A percentile compares a stretch with the other conserved stretches of the same genome.
Conservation (phyloP, 1,140 invertebrate genomes). For the Drosophila tsacasi region DNA sequence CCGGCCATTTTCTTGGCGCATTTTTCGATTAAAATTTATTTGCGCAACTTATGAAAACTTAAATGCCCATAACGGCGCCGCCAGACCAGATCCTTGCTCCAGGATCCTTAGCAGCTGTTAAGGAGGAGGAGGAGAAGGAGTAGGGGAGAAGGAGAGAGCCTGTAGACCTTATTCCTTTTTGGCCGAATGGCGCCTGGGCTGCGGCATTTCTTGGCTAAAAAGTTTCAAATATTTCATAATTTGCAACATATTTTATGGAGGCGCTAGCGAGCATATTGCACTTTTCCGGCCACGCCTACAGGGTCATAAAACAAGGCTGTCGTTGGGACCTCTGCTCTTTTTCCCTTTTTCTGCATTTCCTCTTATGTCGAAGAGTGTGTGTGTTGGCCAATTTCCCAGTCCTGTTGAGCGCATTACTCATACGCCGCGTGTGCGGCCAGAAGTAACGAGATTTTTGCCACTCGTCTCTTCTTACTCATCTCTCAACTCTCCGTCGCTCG, state of each 20-base stretch:
- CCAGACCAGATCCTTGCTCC: constrained; percentile 5
- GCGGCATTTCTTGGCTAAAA: constrained; percentile 56
- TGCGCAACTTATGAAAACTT: constrained; percentile 81
- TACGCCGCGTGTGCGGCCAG: constrained; percentile 21
- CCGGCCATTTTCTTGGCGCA: constrained; percentile 71
- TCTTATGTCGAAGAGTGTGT: not conserved
- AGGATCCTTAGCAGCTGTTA: constrained; percentile 3
- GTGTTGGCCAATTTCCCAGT: constrained; percentile 11
- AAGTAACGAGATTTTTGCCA: not conserved
- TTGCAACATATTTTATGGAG: constrained; percentile 79
- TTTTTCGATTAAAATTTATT: constrained; percentile 83
- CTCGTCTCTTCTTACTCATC: no score
- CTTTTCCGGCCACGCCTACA: constrained; percentile 24
- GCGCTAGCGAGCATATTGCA: constrained; percentile 53
- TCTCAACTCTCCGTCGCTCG: no score
- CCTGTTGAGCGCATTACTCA: constrained; percentile 29
- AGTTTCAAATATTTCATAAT: constrained; percentile 82
- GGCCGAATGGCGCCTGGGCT: constrained; percentile 33
- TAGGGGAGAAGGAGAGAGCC: not conserved
- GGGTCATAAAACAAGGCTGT: constrained; percentile 29
- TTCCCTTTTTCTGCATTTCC: not conserved
- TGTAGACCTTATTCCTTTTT: not conserved
- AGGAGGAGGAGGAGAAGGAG: not conserved
- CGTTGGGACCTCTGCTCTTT: not conserved
- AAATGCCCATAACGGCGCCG: constrained; percentile 73